phyloP scores from a whole-genome alignment of 64 coral and sea anemone genomes.

The Montipora sp. region DNA sequence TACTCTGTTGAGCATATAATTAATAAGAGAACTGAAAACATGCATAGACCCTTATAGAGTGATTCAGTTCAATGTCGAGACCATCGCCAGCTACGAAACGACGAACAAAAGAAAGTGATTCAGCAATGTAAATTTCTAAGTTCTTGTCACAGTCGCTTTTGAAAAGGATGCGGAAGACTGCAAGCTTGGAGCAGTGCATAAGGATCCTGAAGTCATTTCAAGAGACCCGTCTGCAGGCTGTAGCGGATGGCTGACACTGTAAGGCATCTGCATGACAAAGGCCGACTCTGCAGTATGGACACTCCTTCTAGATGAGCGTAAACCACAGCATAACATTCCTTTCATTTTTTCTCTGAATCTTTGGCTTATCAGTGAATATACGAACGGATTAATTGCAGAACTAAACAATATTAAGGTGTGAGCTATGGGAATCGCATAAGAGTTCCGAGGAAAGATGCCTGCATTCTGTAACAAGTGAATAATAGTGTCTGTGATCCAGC shows the following conservation, averaged over 20 bases:
- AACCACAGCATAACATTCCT: background rate
- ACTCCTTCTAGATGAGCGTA: background rate
- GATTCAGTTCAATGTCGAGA: too few species aligned
- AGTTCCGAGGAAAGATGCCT: background rate
- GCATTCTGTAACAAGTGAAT: background rate
- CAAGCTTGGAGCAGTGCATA: background rate
- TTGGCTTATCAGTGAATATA: constrained; percentile 30
- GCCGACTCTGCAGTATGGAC: background rate
- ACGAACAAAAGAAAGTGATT: too few species aligned
- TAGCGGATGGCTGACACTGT: background rate
- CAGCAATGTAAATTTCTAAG: too few species aligned
- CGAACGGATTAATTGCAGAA: constrained; percentile 50
- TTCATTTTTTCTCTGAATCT: constrained; percentile 14
- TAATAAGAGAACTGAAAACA: too few species aligned
- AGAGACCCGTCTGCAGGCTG: background rate
- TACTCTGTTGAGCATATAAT: too few species aligned
- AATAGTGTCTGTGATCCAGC: constrained; percentile 22
- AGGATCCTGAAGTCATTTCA: background rate
- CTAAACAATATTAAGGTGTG: constrained; percentile 43
- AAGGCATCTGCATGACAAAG: background rate
- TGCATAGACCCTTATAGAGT: too few species aligned
- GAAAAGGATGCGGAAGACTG: too few species aligned
- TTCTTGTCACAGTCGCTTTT: too few species aligned
- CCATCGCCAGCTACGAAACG: too few species aligned
- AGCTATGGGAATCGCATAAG: background rate